phyloP scores from a whole-genome alignment of 2,113 vertebrate species.

The Myocastor coypus region DNA sequence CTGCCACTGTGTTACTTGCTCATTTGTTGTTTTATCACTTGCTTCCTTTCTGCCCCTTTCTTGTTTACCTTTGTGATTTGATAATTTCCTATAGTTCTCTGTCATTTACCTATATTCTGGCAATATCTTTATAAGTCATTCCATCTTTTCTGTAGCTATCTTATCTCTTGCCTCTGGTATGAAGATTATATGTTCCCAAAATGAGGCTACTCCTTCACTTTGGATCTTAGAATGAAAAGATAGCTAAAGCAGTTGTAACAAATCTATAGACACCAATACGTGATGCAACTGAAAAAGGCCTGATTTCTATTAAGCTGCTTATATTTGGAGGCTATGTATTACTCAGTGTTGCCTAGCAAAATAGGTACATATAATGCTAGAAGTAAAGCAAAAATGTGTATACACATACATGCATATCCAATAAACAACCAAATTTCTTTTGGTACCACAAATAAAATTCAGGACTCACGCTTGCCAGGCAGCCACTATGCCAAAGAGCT shows the following conservation, averaged over 20 bases:
- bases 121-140: neutral
- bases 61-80: neutral
- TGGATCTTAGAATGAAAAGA: constrained; percentile 3
- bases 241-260: neutral
- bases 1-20: neutral
- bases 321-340: neutral
- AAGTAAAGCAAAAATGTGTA: neutral
- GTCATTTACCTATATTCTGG: neutral
- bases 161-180: neutral
- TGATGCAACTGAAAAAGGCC: constrained; percentile 1
- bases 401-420: neutral
- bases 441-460: no score
- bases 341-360: neutral
- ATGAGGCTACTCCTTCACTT: neutral
- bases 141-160: neutral
- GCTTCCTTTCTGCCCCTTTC: neutral
- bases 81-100: neutral
- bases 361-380: neutral
- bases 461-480: no score
- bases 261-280: neutral
- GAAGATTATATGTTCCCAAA: neutral
- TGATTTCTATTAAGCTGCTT: neutral
- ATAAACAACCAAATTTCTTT: neutral
- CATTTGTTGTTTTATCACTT: neutral
- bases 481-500: no score